Conservation (phyloP, 1,140 invertebrate species). For the Cydia fagiglandana region DNA sequence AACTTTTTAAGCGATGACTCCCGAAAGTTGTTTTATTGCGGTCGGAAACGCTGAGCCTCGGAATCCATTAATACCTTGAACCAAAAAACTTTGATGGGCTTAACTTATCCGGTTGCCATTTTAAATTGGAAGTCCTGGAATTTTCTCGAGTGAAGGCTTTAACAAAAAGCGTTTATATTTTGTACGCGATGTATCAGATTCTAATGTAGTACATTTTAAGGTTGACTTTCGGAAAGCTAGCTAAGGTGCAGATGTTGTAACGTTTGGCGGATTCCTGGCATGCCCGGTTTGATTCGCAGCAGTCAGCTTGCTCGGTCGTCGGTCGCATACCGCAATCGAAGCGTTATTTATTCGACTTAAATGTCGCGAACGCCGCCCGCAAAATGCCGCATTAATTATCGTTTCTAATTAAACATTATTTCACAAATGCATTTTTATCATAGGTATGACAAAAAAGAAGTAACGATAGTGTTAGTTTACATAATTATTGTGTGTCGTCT, state of each 20-base stretch:
- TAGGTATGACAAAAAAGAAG: background rate
- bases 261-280: constrained; percentile 54
- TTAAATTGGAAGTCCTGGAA: constrained; percentile 58
- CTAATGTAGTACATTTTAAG: constrained; percentile 42
- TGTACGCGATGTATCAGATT: constrained; percentile 39
- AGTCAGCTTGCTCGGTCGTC: constrained; percentile 38
- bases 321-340: constrained; percentile 47
- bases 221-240: constrained; percentile 40
- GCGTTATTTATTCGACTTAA: constrained; percentile 47
- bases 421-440: background rate
- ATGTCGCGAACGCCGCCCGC: constrained; percentile 26
- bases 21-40: constrained; percentile 2
- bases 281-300: constrained; percentile 41
- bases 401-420: background rate
- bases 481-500: background rate
- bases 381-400: constrained; percentile 20
- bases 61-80: constrained; percentile 32
- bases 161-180: constrained; percentile 50
- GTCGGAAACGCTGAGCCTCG: background rate
- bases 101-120: constrained; percentile 53
- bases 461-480: background rate
- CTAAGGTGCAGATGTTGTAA: constrained; percentile 46
- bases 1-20: background rate
- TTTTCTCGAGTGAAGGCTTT: constrained; percentile 52
- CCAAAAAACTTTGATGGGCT: constrained; percentile 43